These are phyloP conservation scores for Lytechinus pictus DNA, from an alignment of 35 echinoderm and acorn worm genomes.

Conservation along the genomic window DNA sequence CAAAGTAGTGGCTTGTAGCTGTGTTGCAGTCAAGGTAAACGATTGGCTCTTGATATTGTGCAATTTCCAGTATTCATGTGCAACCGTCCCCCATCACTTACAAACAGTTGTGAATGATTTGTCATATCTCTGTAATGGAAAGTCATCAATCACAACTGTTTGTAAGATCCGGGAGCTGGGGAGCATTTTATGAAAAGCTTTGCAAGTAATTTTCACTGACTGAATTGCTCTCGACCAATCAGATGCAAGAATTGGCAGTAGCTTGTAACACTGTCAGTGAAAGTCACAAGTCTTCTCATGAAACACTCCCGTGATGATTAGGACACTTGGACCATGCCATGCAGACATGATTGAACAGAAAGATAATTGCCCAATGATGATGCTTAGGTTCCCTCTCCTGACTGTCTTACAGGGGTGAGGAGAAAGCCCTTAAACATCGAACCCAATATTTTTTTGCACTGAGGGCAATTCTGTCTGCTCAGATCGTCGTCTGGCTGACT, in stretches of 20 bases:
- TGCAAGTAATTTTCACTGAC: no score
- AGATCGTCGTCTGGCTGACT: no score
- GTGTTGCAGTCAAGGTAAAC: slow-evolving; percentile 97
- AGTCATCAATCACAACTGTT: no score
- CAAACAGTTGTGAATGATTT: no score
- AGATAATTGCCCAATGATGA: not conserved
- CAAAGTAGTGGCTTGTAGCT: slow-evolving; percentile 99
- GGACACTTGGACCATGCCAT: not conserved
- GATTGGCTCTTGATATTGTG: not conserved
- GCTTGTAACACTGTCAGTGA: no score
- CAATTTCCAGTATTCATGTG: not conserved
- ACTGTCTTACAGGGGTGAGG: not conserved
- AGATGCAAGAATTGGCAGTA: no score
- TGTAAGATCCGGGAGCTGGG: no score
- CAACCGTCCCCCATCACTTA: no score
- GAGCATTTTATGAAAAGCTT: no score
- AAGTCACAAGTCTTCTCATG: not conserved
- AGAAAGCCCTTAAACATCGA: slow-evolving; percentile 51
- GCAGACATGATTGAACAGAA: not conserved
- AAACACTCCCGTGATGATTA: not conserved
- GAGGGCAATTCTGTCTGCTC: no score
- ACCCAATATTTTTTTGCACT: not conserved
- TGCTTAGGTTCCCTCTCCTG: slow-evolving; percentile 52
- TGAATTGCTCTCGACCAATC: no score
- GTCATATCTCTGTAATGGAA: no score